These are phyloP conservation scores for Microcebus lehilahytsara DNA, from an alignment of 2,113 vertebrate species.

Conservation along the genomic window DNA sequence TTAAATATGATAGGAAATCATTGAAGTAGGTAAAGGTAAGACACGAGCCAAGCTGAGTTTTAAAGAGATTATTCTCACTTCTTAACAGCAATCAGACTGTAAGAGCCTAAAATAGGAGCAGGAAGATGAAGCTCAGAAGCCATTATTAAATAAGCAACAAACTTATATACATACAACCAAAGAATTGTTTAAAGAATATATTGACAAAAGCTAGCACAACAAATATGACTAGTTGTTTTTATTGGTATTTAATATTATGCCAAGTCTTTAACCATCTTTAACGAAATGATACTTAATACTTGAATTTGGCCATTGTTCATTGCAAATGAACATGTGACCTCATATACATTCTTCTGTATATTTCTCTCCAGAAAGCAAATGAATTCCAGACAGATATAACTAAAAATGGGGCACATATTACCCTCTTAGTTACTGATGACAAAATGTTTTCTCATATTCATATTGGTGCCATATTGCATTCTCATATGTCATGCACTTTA, in stretches of 20 bases:
- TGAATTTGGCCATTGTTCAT: background rate
- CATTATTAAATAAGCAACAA: background rate
- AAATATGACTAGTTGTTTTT: background rate
- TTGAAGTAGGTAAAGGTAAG: background rate
- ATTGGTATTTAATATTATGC: background rate
- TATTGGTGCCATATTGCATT: background rate
- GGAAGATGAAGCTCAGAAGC: background rate
- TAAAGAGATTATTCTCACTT: background rate
- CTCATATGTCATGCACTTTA: background rate
- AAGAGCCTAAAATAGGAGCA: background rate
- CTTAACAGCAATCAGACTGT: background rate
- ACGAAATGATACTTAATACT: background rate
- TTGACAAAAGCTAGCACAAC: background rate
- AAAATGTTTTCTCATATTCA: constrained; percentile 30
- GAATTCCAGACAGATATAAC: background rate
- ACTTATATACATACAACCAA: background rate
- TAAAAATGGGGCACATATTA: constrained; percentile 16
- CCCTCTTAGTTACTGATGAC: background rate
- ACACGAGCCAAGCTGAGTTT: background rate
- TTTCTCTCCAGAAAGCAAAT: constrained; percentile 61
- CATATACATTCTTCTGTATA: background rate
- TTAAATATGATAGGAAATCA: background rate
- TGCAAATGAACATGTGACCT: background rate
- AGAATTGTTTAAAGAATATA: background rate
- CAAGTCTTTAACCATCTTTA: background rate